Conservation (phyloP, 2,113 vertebrate genomes). For the Eurystomus gularis region DNA sequence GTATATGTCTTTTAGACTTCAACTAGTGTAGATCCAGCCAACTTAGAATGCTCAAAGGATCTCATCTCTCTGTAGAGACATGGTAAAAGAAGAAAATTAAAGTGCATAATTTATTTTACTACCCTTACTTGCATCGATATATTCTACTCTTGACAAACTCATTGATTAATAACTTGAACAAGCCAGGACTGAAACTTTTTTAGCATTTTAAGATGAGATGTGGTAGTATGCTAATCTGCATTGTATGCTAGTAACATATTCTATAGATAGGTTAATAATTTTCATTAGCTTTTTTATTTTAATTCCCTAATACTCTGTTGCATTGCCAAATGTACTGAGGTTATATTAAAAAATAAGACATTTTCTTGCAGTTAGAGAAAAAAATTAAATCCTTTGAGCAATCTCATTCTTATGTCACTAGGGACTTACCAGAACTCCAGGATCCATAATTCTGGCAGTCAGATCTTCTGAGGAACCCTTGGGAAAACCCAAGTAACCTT, state of each 20-base stretch:
- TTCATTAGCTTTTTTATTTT: neutral
- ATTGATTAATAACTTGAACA: neutral
- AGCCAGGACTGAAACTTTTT: neutral
- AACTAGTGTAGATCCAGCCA: neutral
- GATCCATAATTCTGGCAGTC: neutral
- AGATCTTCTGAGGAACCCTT: neutral
- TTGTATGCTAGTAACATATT: neutral
- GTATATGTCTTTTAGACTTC: neutral
- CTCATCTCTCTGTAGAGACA: neutral
- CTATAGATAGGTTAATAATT: neutral
- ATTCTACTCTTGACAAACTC: neutral
- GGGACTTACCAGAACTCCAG: neutral
- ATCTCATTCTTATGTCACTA: neutral
- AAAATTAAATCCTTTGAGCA: rapidly evolving
- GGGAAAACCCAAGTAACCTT: neutral
- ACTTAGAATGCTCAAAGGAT: neutral
- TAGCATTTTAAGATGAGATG: neutral
- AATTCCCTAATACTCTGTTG: neutral
- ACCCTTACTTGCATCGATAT: neutral
- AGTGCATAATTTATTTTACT: neutral
- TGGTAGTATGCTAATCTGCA: neutral
- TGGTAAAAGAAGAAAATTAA: neutral
- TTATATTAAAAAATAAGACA: neutral
- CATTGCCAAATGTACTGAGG: neutral
- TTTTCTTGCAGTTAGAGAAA: neutral